Evolutionary conservation across 2,888 invertebrate species (phyloP).

Genomic region (Luperina testacea): DNA sequence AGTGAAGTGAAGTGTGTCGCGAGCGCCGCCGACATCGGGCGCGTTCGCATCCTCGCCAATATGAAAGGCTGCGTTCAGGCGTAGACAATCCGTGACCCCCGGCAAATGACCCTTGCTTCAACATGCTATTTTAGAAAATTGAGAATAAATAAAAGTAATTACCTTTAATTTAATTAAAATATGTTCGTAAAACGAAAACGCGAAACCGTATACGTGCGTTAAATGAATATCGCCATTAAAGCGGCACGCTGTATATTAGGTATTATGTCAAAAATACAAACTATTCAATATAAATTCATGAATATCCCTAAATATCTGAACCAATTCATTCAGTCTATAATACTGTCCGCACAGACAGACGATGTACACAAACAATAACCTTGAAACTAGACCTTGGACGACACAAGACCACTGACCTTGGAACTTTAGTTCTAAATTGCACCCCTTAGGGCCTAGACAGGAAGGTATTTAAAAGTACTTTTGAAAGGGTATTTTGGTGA

Average conservation of each 20-base stretch:
- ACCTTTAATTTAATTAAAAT: too few relatives aligned
- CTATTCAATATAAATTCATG: neutral
- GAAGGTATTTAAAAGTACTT: slow-evolving; percentile 34
- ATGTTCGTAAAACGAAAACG: too few relatives aligned
- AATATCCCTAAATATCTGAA: neutral
- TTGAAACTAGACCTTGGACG: slow-evolving; percentile 33
- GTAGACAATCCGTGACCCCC: too few relatives aligned
- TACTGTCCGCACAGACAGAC: slow-evolving; percentile 3
- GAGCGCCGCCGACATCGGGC: too few relatives aligned
- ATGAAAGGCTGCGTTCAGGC: too few relatives aligned
- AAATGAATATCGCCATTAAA: too few relatives aligned
- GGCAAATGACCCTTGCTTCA: too few relatives aligned
- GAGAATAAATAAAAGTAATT: too few relatives aligned
- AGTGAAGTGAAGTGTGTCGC: too few relatives aligned
- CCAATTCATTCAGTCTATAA: neutral
- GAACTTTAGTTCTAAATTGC: slow-evolving; percentile 37
- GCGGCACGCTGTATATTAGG: neutral
- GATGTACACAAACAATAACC: slow-evolving; percentile 40
- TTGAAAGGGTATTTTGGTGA: slow-evolving; percentile 15
- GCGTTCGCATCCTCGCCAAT: too few relatives aligned
- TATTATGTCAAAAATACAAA: neutral
- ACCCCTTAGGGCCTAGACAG: slow-evolving; percentile 37
- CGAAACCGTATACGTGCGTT: too few relatives aligned
- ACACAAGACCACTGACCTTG: slow-evolving; percentile 43
- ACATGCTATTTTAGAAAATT: too few relatives aligned